Conservation (phyloP, 2,113 vertebrate genomes). For the Cavia aperea region DNA sequence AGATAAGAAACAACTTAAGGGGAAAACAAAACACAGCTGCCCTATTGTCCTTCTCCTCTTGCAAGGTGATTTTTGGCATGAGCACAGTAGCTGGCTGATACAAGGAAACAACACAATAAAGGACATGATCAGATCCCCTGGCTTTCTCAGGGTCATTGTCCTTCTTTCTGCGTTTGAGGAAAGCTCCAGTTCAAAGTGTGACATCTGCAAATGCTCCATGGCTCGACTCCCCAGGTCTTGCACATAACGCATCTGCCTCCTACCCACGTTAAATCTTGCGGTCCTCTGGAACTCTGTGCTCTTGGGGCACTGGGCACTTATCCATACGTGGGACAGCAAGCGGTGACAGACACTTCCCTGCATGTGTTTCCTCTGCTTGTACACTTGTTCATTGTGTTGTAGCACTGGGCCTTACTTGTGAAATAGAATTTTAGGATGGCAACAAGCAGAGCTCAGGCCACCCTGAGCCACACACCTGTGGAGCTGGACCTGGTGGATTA, state of each 20-base stretch:
- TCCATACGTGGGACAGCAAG: neutral
- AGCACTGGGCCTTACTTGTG: neutral
- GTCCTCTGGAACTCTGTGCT: neutral
- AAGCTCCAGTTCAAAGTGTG: neutral
- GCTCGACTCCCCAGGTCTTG: neutral
- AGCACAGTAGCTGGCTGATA: neutral
- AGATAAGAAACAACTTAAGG: neutral
- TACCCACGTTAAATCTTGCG: neutral
- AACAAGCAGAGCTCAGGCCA: neutral
- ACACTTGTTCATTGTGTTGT: neutral
- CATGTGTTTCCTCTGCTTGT: neutral
- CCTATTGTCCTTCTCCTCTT: neutral
- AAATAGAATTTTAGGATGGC: constrained; percentile 4
- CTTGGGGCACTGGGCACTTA: rapidly evolving
- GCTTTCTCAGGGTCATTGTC: neutral
- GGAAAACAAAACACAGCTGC: neutral
- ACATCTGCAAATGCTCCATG: neutral
- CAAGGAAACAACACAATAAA: neutral
- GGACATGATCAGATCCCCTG: neutral
- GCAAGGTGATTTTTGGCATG: neutral
- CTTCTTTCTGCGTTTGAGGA: neutral
- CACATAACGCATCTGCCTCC: too few species aligned
- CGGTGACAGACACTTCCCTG: neutral
- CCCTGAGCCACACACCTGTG: neutral
- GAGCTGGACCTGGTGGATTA: neutral